phyloP scores from a whole-genome alignment of 2,797 vertebrate species.

The Xyrichtys novacula region DNA sequence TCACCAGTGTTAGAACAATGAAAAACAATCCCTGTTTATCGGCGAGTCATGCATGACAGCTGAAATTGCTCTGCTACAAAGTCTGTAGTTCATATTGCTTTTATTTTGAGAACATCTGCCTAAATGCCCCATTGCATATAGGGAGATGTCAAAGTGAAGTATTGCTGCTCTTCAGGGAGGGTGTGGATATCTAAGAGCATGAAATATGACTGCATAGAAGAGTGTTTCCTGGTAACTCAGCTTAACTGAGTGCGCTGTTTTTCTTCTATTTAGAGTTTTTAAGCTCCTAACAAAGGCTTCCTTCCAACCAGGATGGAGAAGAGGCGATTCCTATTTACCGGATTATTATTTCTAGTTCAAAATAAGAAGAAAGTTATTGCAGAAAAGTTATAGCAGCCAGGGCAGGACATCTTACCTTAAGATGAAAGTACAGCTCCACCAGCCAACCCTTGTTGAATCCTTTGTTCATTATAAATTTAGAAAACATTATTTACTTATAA shows the following conservation, averaged over 20 bases:
- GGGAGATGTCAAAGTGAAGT: background rate
- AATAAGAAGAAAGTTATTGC: too few relatives aligned
- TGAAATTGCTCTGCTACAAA: slow-evolving; percentile 5
- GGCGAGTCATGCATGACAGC: slow-evolving; percentile 8
- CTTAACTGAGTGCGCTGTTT: background rate
- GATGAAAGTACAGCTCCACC: too few relatives aligned
- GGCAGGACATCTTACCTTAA: too few relatives aligned
- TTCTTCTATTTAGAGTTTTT: too few relatives aligned
- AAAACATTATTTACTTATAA: too few relatives aligned
- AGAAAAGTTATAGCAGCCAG: too few relatives aligned
- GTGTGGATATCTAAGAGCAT: slow-evolving; percentile 3
- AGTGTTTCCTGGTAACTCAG: background rate
- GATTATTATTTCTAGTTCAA: too few relatives aligned
- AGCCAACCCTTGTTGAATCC: too few relatives aligned
- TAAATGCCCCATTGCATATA: background rate
- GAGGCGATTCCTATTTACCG: too few relatives aligned
- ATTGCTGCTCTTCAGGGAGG: background rate
- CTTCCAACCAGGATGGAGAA: too few relatives aligned
- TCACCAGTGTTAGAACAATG: slow-evolving; percentile 4
- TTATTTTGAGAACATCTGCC: slow-evolving; percentile 17
- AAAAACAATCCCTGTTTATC: slow-evolving; percentile 14
- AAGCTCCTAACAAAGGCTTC: too few relatives aligned
- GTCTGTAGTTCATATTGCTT: slow-evolving; percentile 5
- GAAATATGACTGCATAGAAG: background rate
- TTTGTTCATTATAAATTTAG: too few relatives aligned